phyloP scores from a whole-genome alignment of 2,888 invertebrate genomes.

The Pelosia muscerda region DNA sequence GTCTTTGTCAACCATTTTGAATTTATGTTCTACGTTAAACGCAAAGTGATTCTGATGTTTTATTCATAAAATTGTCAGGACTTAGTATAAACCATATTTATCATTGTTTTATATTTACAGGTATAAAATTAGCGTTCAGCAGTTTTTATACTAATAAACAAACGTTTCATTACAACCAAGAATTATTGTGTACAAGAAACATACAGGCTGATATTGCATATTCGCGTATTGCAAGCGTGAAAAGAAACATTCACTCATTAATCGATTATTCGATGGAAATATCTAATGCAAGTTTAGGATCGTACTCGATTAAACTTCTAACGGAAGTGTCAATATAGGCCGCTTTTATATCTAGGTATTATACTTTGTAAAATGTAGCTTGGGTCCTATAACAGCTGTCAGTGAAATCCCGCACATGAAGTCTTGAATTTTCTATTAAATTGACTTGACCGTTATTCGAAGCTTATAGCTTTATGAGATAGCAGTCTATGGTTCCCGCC shows the following conservation, averaged over 20 bases:
- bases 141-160: background rate
- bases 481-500: too few relatives aligned
- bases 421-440: too few relatives aligned
- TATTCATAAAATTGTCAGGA: background rate
- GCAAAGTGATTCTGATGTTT: conserved; percentile 30
- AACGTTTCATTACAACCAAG: conserved; percentile 12
- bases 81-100: background rate
- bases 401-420: too few relatives aligned
- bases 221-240: conserved; percentile 15
- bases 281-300: too few relatives aligned
- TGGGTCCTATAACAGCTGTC: too few relatives aligned
- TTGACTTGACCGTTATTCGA: too few relatives aligned
- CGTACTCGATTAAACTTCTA: too few relatives aligned
- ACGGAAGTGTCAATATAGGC: too few relatives aligned
- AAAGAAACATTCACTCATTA: conserved; percentile 17
- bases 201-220: background rate
- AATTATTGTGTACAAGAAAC: background rate
- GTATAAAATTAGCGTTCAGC: background rate
- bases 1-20: conserved; percentile 72
- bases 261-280: too few relatives aligned
- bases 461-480: too few relatives aligned
- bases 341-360: too few relatives aligned
- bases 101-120: background rate
- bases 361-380: too few relatives aligned
- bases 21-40: conserved; percentile 53